phyloP scores from a whole-genome alignment of 2,888 invertebrate species.

The Serrognathus titanus region DNA sequence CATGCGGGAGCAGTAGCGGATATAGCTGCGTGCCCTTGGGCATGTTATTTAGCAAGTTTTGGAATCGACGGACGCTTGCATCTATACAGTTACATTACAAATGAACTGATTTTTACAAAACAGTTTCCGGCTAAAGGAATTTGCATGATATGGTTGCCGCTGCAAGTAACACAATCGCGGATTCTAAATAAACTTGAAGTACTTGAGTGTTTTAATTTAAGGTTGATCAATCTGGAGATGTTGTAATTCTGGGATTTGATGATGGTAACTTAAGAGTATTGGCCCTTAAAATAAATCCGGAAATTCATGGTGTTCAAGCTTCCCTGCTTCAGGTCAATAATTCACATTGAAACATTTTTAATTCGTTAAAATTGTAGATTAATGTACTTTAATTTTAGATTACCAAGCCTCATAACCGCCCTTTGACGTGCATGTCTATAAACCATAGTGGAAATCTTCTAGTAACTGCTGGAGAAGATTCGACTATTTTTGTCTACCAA shows the following conservation, averaged over 20 bases:
- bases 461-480: conserved; percentile 65
- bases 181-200: background rate
- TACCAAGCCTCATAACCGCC: conserved; percentile 65
- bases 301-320: conserved; percentile 2
- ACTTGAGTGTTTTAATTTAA: conserved; percentile 32
- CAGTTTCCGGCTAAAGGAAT: conserved; percentile 58
- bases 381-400: conserved; percentile 44
- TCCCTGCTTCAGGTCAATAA: background rate
- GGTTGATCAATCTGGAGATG: conserved; percentile 63
- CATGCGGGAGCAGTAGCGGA: conserved; percentile 75
- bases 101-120: conserved; percentile 59
- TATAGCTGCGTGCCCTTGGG: conserved; percentile 66
- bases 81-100: conserved; percentile 65
- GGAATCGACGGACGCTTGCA: conserved; percentile 72
- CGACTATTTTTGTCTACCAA: conserved; percentile 65
- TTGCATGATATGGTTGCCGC: conserved; percentile 68
- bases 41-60: conserved; percentile 67
- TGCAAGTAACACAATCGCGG: conserved; percentile 50
- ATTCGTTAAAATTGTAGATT: no score
- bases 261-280: conserved; percentile 67
- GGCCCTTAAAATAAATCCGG: conserved; percentile 23
- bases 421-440: conserved; percentile 60
- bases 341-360: no score
- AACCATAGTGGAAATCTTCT: conserved; percentile 58
- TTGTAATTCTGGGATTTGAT: conserved; percentile 65